phyloP scores from a whole-genome alignment of 2,888 invertebrate genomes.

The Buathra laborator region DNA sequence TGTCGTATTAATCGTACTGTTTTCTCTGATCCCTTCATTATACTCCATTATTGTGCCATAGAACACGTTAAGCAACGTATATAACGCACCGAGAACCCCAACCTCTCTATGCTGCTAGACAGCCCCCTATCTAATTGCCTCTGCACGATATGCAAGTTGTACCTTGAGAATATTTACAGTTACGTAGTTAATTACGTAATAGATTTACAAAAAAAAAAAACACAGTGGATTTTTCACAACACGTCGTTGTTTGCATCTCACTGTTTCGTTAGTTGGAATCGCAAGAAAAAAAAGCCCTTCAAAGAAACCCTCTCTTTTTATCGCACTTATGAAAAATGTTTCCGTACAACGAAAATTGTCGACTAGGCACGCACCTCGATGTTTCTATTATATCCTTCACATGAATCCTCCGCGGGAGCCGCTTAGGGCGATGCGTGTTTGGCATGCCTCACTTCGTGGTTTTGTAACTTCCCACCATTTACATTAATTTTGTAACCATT shows the following conservation, averaged over 20 bases:
- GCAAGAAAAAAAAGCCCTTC: slow-evolving; percentile 1
- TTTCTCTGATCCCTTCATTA: slow-evolving; percentile 25
- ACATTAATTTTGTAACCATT: slow-evolving; percentile 8
- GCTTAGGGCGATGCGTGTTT: slow-evolving; percentile 62
- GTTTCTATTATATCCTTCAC: slow-evolving; percentile 46
- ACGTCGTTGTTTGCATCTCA: slow-evolving; percentile 46
- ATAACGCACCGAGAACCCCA: slow-evolving; percentile 15
- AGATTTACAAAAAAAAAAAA: slow-evolving; percentile 14
- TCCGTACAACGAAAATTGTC: slow-evolving; percentile 45
- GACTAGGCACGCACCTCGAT: slow-evolving; percentile 61
- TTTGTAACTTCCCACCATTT: slow-evolving; percentile 44
- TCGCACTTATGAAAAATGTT: slow-evolving; percentile 49
- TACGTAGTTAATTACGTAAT: slow-evolving; percentile 9
- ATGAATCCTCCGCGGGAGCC: slow-evolving; percentile 55
- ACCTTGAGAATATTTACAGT: slow-evolving; percentile 18
- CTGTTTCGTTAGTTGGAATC: slow-evolving; percentile 38
- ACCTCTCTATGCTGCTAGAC: not conserved
- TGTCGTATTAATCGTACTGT: slow-evolving; percentile 27
- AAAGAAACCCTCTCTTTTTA: slow-evolving; percentile 13
- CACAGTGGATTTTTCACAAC: not conserved
- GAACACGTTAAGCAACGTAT: slow-evolving; percentile 22
- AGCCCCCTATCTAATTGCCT: slow-evolving; percentile 30
- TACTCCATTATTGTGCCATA: slow-evolving; percentile 11
- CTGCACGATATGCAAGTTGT: slow-evolving; percentile 54
- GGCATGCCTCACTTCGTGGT: slow-evolving; percentile 64